Base-by-base conservation (phyloP, 2,797 vertebrate genomes). In the Vespertilio murinus region DNA sequence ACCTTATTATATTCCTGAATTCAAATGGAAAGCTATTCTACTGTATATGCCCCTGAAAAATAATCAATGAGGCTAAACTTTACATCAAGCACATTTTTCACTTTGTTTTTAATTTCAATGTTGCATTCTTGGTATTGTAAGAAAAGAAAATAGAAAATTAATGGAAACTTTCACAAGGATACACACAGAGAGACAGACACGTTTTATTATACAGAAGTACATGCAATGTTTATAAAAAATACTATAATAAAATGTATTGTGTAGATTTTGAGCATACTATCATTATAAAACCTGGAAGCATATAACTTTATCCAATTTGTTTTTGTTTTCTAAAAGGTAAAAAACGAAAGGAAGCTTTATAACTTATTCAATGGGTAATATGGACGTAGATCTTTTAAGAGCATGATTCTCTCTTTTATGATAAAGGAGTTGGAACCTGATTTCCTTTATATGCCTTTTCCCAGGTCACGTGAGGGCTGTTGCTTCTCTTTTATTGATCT, bases 141-240 rank as follows among this genome's bases (percentile, higher is more conserved):
- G 64, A 94, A 93, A 91, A 94, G 85, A 87, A 80, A 94, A 92
- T 64, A 38, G 65, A 88, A 94, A 94, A 94, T 81, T 87, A 94
- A 84, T 80, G 73, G 77, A 84, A 69, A 1, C 8, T 80, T 93
- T 89, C 17, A 75, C 11, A 61, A 90, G 18, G 45, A 64, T 95
- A 70, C 5, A 18, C 3, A 59, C 13, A 61, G 8, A 18, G 33
- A 45, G 14, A 64, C 20, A 42, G 14, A 30, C 1, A 22, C 4
- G 25, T 25, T 30, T 54, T 54, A 42, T 61, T 42, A n/a, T 8
- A 47, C 3, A 83, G 2, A 49, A 84, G 3, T 69, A 90, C 79
- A 94, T 59, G 2, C 28, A 80, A 33, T 83, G 4, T 4, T 85
- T 74, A 59, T n/a, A 78, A 74, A 92, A n/a, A 91, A 49, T 45